phyloP scores from a whole-genome alignment of 2,113 vertebrate species.

The Rhea americana region DNA sequence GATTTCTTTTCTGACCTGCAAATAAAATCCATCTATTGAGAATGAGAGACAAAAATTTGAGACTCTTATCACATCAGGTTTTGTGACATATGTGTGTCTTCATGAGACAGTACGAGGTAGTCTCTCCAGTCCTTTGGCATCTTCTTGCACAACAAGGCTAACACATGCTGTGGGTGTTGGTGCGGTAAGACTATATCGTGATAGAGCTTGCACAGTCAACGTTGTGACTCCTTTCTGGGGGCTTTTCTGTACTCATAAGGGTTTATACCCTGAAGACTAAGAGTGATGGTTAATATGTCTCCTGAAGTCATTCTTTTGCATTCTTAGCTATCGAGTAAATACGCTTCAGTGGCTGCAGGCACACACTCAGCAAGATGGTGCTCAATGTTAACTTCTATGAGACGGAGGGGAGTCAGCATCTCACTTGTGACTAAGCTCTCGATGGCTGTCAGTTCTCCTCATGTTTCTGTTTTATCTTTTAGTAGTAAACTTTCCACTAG shows the following conservation, averaged over 20 bases:
- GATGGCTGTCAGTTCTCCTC: not conserved
- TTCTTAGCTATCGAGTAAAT: not conserved
- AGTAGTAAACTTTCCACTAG: conserved; percentile 5
- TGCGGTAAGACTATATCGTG: not conserved
- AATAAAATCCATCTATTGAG: not conserved
- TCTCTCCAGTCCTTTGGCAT: not conserved
- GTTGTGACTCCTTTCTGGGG: not conserved
- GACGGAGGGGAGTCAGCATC: not conserved
- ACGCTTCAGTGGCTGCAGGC: not conserved
- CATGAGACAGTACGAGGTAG: not conserved
- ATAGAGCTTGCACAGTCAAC: not conserved
- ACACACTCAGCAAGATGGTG: not conserved
- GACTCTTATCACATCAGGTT: not conserved
- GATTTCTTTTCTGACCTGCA: not conserved
- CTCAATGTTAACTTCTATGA: not conserved
- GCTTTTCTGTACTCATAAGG: not conserved
- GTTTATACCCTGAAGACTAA: not conserved
- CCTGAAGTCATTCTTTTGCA: not conserved
- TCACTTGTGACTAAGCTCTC: not conserved
- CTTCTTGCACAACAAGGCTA: not conserved
- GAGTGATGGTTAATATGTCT: not conserved
- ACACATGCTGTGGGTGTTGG: not conserved
- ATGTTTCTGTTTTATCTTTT: not conserved
- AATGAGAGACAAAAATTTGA: not conserved
- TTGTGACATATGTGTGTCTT: not conserved